Base-by-base conservation (phyloP, 2,888 invertebrate species). In the Drosophila neonasuta region DNA sequence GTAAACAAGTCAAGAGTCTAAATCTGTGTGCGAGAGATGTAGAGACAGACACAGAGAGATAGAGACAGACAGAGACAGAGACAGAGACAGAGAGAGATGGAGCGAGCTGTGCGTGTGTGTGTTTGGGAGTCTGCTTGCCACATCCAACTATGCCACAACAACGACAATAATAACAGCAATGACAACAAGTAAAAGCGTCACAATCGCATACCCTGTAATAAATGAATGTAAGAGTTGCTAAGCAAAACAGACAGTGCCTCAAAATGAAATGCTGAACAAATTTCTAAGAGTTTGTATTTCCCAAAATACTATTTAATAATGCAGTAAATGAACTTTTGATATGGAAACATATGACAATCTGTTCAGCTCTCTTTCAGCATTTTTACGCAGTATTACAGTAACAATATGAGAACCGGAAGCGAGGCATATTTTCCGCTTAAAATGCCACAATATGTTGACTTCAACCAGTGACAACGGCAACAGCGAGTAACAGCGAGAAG, bases 391-490 rank as follows among this genome's bases (percentile, higher is more conserved):
- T 51, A 69, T 13, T 42, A 11, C 30, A 58, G 42, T 32, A 65
- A 62, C 24, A 62, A 64, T 41, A 55, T 48, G 32, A 36, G 36
- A 51, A 66, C 60, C 81, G 76, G 75, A 80, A 71, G 81, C 70
- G 60, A 70, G 76, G 68, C 76, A 84, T 80, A 79, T 80, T 80
- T 84, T 78, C 79, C 81, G 84, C 81, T 80, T 67, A 67, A 80
- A 80, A 70, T 66, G 71, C 68, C 73, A 78, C 80, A 80, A 80
- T 80, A 69, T 77, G 83, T 65, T 72, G 34, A 50, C 46, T 50
- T 29, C 55, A 69, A 50, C 48, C 54, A 69, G 34, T 48, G 42
- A 46, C 66, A 71, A 29, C 45, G 44, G 44, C 50, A 59, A 41
- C n/a, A 34, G 52, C 4, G 46, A 45, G 30, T 2, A 15, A 2